phyloP scores from a whole-genome alignment of 2,888 invertebrate species.

The Glomeris marginata region DNA sequence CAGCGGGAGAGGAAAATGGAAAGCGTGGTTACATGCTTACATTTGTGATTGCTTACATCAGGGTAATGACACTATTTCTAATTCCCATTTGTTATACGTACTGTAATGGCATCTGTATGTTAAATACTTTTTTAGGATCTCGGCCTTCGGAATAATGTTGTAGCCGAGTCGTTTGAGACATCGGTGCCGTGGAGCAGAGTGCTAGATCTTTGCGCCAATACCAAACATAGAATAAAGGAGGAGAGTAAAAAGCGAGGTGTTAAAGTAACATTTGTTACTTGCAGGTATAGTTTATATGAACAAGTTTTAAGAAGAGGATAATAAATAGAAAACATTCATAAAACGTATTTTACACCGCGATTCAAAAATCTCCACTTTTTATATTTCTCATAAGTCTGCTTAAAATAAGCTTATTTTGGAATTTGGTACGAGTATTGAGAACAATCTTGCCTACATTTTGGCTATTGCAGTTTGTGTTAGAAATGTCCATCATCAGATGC shows the following conservation, averaged over 20 bases:
- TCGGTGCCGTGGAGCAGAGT: constrained; percentile 94
- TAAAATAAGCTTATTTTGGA: too few relatives aligned
- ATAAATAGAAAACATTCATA: too few relatives aligned
- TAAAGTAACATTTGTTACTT: constrained; percentile 3
- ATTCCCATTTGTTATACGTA: neutral
- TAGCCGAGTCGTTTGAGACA: constrained; percentile 97
- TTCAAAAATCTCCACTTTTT: too few relatives aligned
- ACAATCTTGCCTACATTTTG: too few relatives aligned
- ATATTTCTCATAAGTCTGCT: too few relatives aligned
- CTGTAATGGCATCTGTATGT: constrained; percentile 1
- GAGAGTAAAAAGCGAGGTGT: constrained; percentile 34
- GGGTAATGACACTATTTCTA: constrained; percentile 46
- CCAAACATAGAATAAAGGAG: constrained; percentile 58
- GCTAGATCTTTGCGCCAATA: constrained; percentile 65
- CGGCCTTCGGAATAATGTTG: constrained; percentile 67
- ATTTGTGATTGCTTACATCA: constrained; percentile 93
- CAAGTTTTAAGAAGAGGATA: neutral
- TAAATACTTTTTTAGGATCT: constrained; percentile 51
- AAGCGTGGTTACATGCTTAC: constrained; percentile 91
- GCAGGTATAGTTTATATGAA: constrained; percentile 6
- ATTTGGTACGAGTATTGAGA: too few relatives aligned
- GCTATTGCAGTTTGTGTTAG: too few relatives aligned
- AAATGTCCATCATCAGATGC: too few relatives aligned
- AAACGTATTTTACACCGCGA: too few relatives aligned
- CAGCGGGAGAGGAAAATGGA: constrained; percentile 86